Evolutionary conservation across 2,888 invertebrate genomes (phyloP).

Genomic region (Callyntrura sp.): DNA sequence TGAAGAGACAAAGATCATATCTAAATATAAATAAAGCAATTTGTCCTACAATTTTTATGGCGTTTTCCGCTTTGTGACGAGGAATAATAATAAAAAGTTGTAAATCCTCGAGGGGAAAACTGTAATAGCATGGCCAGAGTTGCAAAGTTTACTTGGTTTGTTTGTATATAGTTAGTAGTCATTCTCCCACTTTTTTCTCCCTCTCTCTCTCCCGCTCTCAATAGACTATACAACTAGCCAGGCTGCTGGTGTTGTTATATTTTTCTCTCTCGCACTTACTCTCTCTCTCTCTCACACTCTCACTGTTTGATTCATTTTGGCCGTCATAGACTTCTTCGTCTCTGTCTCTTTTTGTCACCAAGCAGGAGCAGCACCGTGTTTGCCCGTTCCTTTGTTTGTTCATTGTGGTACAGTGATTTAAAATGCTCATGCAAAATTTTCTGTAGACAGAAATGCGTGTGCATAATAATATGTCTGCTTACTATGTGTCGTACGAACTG

Average conservation of each 20-base stretch:
- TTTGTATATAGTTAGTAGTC: background rate
- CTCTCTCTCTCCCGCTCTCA: background rate
- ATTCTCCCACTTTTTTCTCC: background rate
- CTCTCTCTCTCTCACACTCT: background rate
- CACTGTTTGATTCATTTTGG: background rate
- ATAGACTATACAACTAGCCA: background rate
- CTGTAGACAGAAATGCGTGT: slow-evolving; percentile 21
- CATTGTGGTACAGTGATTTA: background rate
- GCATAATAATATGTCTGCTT: background rate
- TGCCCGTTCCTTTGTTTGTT: background rate
- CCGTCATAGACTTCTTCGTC: background rate
- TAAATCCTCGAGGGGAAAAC: slow-evolving; percentile 16
- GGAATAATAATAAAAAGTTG: slow-evolving; percentile 16
- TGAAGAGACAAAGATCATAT: slow-evolving; percentile 35
- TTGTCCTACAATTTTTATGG: slow-evolving; percentile 46
- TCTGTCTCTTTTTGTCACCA: background rate
- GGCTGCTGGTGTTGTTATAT: background rate
- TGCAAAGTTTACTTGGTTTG: slow-evolving; percentile 17
- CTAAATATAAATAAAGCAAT: slow-evolving; percentile 53
- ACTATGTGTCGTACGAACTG: background rate
- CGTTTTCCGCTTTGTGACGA: slow-evolving; percentile 15
- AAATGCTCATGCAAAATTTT: background rate
- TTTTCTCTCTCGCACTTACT: no score
- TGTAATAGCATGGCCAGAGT: background rate
- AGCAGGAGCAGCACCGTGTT: background rate